Percentiles rank a stretch among this genome's conserved stretches.
These are phyloP conservation scores for Sycobia sp. DNA, from an alignment of 1,140 invertebrate species.

Conservation along the genomic window DNA sequence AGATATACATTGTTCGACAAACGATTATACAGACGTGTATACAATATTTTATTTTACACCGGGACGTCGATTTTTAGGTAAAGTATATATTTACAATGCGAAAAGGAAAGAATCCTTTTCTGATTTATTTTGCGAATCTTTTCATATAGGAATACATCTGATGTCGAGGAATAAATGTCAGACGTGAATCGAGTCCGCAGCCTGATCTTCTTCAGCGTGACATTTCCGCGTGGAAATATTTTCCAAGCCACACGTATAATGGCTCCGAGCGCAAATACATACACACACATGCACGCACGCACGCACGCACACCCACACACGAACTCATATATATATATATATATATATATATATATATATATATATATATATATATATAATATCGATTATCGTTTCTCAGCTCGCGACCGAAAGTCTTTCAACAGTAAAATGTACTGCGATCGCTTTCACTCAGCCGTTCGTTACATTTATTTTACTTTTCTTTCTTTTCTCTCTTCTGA, in stretches of 20 bases:
- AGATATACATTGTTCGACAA: conserved; percentile 61
- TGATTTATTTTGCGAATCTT: conserved; percentile 20
- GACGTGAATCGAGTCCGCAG: conserved; percentile 10
- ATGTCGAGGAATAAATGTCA: conserved; percentile 31
- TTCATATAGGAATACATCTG: conserved; percentile 32
- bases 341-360: no score
- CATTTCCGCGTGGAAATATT: conserved; percentile 26
- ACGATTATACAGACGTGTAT: conserved; percentile 59
- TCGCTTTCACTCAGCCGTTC: background rate
- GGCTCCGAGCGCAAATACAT: conserved; percentile 3
- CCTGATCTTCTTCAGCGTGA: conserved; percentile 21
- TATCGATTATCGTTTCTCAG: conserved; percentile 30
- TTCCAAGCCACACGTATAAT: conserved; percentile 16
- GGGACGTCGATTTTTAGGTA: conserved; percentile 40
- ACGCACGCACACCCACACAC: conserved; percentile 1
- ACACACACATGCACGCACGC: conserved; percentile 3
- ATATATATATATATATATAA: conserved; percentile 32
- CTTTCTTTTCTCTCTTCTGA: background rate
- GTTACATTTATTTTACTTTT: conserved; percentile 11
- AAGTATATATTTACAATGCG: conserved; percentile 41
- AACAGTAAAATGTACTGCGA: background rate
- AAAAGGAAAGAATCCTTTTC: conserved; percentile 9
- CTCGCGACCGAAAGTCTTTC: conserved; percentile 14
- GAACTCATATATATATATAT: no score
- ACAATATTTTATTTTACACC: conserved; percentile 55